Conservation (phyloP, 23 tunicate genomes). For the Trididemnum miniatum region DNA sequence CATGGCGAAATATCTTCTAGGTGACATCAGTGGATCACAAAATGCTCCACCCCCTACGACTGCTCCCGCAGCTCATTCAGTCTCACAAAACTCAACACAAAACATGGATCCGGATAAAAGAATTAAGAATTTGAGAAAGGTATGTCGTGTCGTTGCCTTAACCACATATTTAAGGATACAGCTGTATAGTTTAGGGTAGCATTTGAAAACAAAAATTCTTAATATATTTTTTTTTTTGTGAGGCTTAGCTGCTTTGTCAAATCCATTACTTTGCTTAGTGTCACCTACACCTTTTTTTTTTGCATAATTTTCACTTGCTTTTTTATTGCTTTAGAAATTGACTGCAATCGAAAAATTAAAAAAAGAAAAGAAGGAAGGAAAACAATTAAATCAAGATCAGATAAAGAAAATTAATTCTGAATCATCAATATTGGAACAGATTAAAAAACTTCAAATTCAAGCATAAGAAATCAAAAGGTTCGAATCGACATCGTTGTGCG, state of each 20-base stretch:
- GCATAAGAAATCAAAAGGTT: background rate
- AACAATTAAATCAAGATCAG: conserved; percentile 69
- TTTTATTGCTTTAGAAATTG: conserved; percentile 44
- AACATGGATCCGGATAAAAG: conserved; percentile 39
- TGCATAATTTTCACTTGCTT: background rate
- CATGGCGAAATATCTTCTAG: conserved; percentile 81
- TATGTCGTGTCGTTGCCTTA: too few species aligned
- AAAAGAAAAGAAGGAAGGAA: conserved; percentile 59
- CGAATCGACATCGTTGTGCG: too few species aligned
- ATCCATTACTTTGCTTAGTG: background rate
- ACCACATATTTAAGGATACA: too few species aligned
- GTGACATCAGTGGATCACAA: background rate
- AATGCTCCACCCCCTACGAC: background rate
- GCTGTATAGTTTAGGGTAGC: too few species aligned
- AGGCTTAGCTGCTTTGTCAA: background rate
- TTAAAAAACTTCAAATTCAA: conserved; percentile 4
- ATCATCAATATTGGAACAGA: conserved; percentile 3
- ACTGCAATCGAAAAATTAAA: conserved; percentile 77
- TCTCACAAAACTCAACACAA: too few species aligned
- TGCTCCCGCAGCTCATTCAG: background rate
- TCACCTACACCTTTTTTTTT: background rate
- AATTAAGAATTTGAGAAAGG: conserved; percentile 63
- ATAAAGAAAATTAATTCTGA: conserved; percentile 66
- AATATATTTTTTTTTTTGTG: too few species aligned
- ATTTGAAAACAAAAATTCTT: too few species aligned